Base-by-base conservation (phyloP, 2,113 vertebrate genomes). In the Leptodactylus fuscus region DNA sequence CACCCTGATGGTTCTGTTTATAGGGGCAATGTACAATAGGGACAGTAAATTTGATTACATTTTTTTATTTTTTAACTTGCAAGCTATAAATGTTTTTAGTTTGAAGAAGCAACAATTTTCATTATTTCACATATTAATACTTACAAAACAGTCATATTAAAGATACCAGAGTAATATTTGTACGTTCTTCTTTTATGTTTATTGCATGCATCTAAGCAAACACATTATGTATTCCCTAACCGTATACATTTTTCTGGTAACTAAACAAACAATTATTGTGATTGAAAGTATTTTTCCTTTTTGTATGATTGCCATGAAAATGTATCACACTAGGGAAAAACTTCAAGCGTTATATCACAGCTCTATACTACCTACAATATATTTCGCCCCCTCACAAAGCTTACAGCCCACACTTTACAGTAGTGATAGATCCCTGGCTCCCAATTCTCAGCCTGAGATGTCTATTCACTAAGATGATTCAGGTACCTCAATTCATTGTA, bases 191-290 rank as follows among this genome's bases (percentile, higher is more conserved):
- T 53, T 20, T 77, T 20, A 20, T 16, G 29, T 77, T 18, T 32
- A 77, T 20, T 18, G 9, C 0, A 75, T 22, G 7, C 74, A 29
- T 53, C 16, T 10, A 12, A 77, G 48, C 51, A 10, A 77, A 53
- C 29, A 41, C 38, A 22, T 67, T n/a, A 73, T 41, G 22, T 71
- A 44, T 73, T 73, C 11, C 38, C 36, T 73, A 24, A 5, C 20
- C 13, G n/a, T 73, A 73, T 44, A 13, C 11, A 44, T 73, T 73
- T 70, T 46, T 73, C 10, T 44, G 11, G 5, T 11, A 44, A 73
- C 70, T 44, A 73, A 85, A 90, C 8, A 85, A 10, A 87, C 15
- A 71, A 7, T 85, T 62, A 87, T 86, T 87, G n/a, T 58, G 83
- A 69, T 78, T 27, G 69, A 1, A 81, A 32, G 18, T 51, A 51